Percentiles rank a stretch among this genome's conserved stretches.
phyloP scores from a whole-genome alignment of 2,797 vertebrate genomes.

The Amniataba percoides region DNA sequence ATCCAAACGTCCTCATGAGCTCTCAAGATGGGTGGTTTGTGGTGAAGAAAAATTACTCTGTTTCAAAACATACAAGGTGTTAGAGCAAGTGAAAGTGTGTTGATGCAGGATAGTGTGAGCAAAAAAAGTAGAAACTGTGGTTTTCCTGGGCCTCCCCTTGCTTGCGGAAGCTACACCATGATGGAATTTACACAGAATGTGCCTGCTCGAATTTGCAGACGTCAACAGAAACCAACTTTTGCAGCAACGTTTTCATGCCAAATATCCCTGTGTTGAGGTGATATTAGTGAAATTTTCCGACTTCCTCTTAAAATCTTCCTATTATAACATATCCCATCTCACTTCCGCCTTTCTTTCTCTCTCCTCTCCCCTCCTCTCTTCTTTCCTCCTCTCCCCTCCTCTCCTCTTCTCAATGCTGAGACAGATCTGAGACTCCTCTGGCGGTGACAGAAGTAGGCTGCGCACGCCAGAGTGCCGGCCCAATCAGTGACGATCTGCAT shows the following conservation, averaged over 20 bases:
- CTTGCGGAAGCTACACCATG: constrained; percentile 64
- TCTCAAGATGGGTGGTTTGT: constrained; percentile 75
- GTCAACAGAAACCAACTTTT: constrained; percentile 58
- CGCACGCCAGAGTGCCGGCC: constrained; percentile 84
- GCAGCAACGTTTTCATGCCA: constrained; percentile 20
- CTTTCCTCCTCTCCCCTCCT: constrained; percentile 38
- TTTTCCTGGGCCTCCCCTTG: constrained; percentile 70
- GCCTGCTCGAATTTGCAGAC: constrained; percentile 57
- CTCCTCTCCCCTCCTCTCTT: constrained; percentile 37
- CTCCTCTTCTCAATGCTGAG: constrained; percentile 81
- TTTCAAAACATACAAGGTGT: constrained; percentile 78
- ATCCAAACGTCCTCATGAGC: constrained; percentile 39
- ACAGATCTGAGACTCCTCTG: constrained; percentile 89
- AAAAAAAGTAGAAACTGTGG: constrained; percentile 72
- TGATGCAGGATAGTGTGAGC: constrained; percentile 58
- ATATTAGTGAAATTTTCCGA: constrained; percentile 52
- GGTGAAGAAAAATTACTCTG: constrained; percentile 60
- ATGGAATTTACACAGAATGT: constrained; percentile 71
- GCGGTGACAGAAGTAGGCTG: constrained; percentile 96
- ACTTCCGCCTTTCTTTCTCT: constrained; percentile 52
- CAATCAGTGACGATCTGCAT: constrained; percentile 97
- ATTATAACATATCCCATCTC: constrained; percentile 52
- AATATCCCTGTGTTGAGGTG: constrained; percentile 27
- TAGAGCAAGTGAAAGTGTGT: constrained; percentile 69
- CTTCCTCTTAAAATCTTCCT: constrained; percentile 61